Evolutionary conservation across 2,113 vertebrate genomes (phyloP).

Genomic region (Cynopterus brachyotis): DNA sequence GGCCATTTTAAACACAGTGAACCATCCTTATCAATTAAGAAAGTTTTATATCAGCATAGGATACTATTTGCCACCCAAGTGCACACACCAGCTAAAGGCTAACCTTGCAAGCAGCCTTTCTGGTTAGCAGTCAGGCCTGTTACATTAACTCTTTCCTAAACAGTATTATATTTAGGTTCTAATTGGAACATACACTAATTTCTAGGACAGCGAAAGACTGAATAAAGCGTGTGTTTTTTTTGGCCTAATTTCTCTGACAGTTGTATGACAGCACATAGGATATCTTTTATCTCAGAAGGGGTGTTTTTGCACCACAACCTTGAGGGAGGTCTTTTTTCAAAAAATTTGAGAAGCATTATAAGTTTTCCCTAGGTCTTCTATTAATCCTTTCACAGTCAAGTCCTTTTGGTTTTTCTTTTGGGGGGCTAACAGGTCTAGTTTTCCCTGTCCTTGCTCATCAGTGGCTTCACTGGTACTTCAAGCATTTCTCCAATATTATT

Average conservation of each 20-base stretch:
- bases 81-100: not conserved
- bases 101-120: not conserved
- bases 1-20: not conserved
- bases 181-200: not conserved
- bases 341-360: not conserved
- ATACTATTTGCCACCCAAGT: not conserved
- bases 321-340: not conserved
- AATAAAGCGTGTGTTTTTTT: not conserved
- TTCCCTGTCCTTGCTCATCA: not conserved
- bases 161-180: not conserved
- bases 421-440: not conserved
- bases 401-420: not conserved
- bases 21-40: not conserved
- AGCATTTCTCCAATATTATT: not conserved
- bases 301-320: not conserved
- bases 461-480: not conserved
- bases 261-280: not conserved
- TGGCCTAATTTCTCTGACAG: not conserved
- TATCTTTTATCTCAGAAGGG: not conserved
- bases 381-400: not conserved
- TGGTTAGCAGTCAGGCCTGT: not conserved
- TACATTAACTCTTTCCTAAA: not conserved
- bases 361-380: not conserved
- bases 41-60: not conserved
- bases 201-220: not conserved